Evolutionary conservation across 2,113 vertebrate genomes (phyloP).

Genomic region (Microtus pennsylvanicus): DNA sequence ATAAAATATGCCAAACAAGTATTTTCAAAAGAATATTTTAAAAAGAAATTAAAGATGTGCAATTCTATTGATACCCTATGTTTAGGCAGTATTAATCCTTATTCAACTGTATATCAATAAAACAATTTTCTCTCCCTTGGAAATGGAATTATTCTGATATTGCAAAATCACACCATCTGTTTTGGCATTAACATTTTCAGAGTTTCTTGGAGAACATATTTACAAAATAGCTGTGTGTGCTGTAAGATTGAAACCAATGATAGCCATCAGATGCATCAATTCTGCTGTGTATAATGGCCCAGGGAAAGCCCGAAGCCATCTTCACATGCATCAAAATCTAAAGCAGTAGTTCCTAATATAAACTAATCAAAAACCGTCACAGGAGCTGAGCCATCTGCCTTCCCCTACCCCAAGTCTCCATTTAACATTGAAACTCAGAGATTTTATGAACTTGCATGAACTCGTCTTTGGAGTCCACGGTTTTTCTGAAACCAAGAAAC

Average conservation of each 20-base stretch:
- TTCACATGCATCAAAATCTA: background rate
- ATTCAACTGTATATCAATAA: conserved; percentile 57
- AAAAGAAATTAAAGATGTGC: background rate
- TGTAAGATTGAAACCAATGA: conserved; percentile 42
- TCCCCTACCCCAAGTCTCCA: background rate
- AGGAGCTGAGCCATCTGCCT: background rate
- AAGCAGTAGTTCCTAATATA: conserved; percentile 1
- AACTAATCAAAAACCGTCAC: conserved; percentile 54
- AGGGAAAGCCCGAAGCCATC: conserved; percentile 47
- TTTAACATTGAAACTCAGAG: background rate
- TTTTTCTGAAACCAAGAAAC: background rate
- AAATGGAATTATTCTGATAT: conserved; percentile 33
- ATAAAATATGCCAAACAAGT: background rate
- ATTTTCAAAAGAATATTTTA: conserved; percentile 29
- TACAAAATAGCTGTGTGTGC: conserved; percentile 58
- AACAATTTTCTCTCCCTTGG: conserved; percentile 36
- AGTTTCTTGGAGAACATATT: conserved; percentile 61
- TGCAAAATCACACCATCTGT: conserved; percentile 62
- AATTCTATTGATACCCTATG: background rate
- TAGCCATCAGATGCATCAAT: conserved; percentile 43
- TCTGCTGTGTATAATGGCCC: conserved; percentile 55
- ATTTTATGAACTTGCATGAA: background rate
- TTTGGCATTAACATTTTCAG: conserved; percentile 57
- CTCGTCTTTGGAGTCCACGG: background rate
- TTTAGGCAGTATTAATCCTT: background rate